Base-by-base conservation (phyloP, 2,797 vertebrate genomes). In the Typhlichthys subterraneus region DNA sequence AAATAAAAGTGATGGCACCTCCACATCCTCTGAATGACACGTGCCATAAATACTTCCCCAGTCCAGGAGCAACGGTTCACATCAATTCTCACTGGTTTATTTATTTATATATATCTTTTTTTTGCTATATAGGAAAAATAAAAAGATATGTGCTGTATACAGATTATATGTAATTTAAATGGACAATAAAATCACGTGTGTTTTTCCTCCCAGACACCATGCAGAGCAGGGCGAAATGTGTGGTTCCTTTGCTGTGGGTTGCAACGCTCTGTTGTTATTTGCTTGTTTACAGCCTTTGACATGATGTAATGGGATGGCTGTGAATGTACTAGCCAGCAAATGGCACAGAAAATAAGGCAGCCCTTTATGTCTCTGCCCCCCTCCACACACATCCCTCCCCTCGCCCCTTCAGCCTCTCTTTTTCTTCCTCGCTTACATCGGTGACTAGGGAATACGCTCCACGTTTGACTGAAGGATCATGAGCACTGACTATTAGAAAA, bases 401-500 rank as follows among this genome's bases (percentile, higher is more conserved):
- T 12, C 51, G 4, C 15, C n/a, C 9, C 31, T 46, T 31, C 31
- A 23, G 0, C 45, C 58, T 12, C 33, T 69, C 53, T 45, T 11
- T 14, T 50, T 63, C 15, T 38, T 23, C n/a, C 59, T 42, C 48
- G 9, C 12, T 12, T 13, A 29, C 45, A 50, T 46, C 29, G 6
- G 63, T 89, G 90, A 75, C 80, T 57, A 45, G 87, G 83, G 88
- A 93, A 90, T 93, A 90, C 89, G 90, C 90, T 93, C 93, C 92
- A 92, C 87, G 85, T 95, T 94, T 94, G 88, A 94, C 91, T 90
- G 89, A 92, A 91, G 91, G 92, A 94, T 92, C 93, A 94, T 91
- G 92, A 95, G 94, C 92, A 94, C 94, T 93, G 92, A 94, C 95
- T 95, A 93, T 92, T 94, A 95, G 94, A 93, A 94, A 94, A 94